Base-by-base conservation (phyloP, 1,140 invertebrate genomes). In the Ooceraea biroi region DNA sequence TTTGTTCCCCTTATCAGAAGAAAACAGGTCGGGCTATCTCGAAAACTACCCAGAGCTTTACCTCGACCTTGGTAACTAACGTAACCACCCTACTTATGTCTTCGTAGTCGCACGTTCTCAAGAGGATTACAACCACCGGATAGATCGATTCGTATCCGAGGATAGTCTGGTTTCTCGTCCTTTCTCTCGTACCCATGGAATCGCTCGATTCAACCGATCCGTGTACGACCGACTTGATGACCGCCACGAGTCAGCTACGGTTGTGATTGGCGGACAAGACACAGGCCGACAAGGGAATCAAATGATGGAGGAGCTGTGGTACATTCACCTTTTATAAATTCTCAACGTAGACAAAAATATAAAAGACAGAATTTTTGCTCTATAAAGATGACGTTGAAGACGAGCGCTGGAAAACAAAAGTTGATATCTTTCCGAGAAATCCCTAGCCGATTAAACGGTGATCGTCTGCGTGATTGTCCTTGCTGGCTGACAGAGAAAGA, bases 101-200 rank as follows among this genome's bases (percentile, higher is more conserved):
- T 78, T 69, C 65, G 63, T 36, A 58, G 36, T 69, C 50, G 65
- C 48, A 19, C 30, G 30, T 22, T 80, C 41, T 17, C 36, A 69
- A 52, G 36, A 58, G 65, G 50, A 22, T 80, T 80, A 44, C 52
- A 80, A 77, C 52, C n/a, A 77, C 60, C 74, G 60, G 60, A 17
- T 65, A 41, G 74, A 65, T 69, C 69, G 52, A 80, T 80, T 80
- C 57, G 74, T 50, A 50, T 57, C 69, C 46, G 48, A 77, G 30
- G 61, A 77, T 44, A 61, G 19, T 19, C 10, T 17, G 74, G 27
- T 66, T 66, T 66, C 61, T 77, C 61, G 22, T 61, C 46, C 61
- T 66, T 30, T 44, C 14, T 50, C 27, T 55, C 48, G 19, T 41
- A n/a, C 44, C 46, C 8, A 44, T 63, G 30, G 41, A 48, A 63